phyloP scores from a whole-genome alignment of 2,797 vertebrate species.

The Rhinophrynus dorsalis region DNA sequence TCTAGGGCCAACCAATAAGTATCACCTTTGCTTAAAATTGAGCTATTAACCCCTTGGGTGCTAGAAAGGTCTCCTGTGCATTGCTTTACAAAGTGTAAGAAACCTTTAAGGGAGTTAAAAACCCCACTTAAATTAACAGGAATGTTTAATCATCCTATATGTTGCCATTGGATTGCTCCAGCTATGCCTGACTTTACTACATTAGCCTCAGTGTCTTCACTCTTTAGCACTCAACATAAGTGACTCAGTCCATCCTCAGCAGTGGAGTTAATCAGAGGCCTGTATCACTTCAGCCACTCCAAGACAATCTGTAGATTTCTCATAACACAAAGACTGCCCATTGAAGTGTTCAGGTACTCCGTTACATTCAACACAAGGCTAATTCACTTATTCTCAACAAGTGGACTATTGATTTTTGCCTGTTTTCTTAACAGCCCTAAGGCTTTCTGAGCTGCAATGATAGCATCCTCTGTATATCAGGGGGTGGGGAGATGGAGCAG shows the following conservation, averaged over 20 bases:
- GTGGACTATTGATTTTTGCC: slow-evolving; percentile 77
- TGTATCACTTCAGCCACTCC: slow-evolving; percentile 45
- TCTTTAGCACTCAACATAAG: slow-evolving; percentile 48
- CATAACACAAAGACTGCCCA: slow-evolving; percentile 65
- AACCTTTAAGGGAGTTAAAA: too few relatives aligned
- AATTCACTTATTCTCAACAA: slow-evolving; percentile 78
- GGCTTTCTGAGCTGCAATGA: slow-evolving; percentile 70
- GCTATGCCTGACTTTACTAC: too few relatives aligned
- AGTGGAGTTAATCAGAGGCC: slow-evolving; percentile 57
- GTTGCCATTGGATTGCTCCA: too few relatives aligned
- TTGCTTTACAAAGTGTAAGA: too few relatives aligned
- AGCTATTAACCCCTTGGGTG: too few relatives aligned
- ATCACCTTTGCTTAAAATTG: too few relatives aligned
- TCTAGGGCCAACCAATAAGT: too few relatives aligned
- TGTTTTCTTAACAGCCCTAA: slow-evolving; percentile 69
- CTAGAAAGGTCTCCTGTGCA: too few relatives aligned
- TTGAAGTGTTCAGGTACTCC: slow-evolving; percentile 67
- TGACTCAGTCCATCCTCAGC: slow-evolving; percentile 46
- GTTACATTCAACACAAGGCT: slow-evolving; percentile 74
- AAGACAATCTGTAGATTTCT: slow-evolving; percentile 62
- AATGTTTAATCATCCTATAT: too few relatives aligned
- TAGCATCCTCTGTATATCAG: slow-evolving; percentile 50
- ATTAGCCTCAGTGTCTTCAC: slow-evolving; percentile 48
- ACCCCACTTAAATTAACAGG: too few relatives aligned
- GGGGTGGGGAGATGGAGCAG: slow-evolving; percentile 52